These are phyloP conservation scores for Himalopsyche japonica DNA, from an alignment of 2,888 invertebrate genomes.

Conservation along the genomic window DNA sequence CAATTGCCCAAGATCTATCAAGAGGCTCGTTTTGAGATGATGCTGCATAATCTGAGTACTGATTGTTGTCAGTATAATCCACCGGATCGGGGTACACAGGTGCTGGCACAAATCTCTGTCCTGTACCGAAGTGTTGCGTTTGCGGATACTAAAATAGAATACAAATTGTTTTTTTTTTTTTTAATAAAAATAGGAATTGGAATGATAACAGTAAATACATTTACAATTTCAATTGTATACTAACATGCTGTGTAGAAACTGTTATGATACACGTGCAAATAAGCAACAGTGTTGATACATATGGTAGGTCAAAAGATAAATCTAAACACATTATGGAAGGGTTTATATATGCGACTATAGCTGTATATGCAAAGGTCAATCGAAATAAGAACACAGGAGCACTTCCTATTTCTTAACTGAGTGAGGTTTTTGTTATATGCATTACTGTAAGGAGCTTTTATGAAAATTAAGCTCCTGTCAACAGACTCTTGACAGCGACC, in stretches of 20 bases:
- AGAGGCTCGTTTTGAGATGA: slow-evolving; percentile 27
- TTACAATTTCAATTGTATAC: not conserved
- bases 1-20: slow-evolving; percentile 28
- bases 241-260: slow-evolving; percentile 32
- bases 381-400: not conserved
- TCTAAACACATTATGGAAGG: slow-evolving; percentile 8
- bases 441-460: not conserved
- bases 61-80: slow-evolving; percentile 33
- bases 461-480: slow-evolving; percentile 10
- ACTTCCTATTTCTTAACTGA: not conserved
- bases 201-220: not conserved
- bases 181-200: not conserved
- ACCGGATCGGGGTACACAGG: slow-evolving; percentile 35
- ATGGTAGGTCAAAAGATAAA: slow-evolving; percentile 32
- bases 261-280: slow-evolving; percentile 33
- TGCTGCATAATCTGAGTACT: slow-evolving; percentile 29
- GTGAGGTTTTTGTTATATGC: not conserved
- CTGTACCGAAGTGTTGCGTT: slow-evolving; percentile 20
- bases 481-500: slow-evolving; percentile 18
- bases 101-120: slow-evolving; percentile 31
- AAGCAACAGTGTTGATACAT: slow-evolving; percentile 39
- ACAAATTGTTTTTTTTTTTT: not conserved
- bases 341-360: not conserved
- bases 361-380: not conserved
- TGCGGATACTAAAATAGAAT: slow-evolving; percentile 28